Conservation (phyloP, 2,113 vertebrate genomes). For the Scatophagus argus region DNA sequence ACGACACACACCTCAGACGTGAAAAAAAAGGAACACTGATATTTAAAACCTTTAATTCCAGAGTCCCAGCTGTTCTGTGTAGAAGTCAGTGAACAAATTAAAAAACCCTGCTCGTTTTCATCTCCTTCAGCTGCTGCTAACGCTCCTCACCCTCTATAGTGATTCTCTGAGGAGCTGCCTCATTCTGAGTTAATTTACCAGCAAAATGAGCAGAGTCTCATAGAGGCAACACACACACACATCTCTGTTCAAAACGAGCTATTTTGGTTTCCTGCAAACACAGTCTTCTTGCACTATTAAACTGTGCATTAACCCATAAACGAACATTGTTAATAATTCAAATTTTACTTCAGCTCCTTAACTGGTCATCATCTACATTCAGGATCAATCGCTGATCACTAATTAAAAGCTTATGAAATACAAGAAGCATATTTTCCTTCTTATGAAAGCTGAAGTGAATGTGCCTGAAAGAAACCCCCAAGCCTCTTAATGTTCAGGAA, state of each 20-base stretch:
- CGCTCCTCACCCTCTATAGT: slow-evolving; percentile 34
- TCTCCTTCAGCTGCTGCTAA: slow-evolving; percentile 53
- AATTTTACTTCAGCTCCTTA: background rate
- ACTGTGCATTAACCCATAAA: background rate
- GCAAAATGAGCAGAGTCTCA: slow-evolving; percentile 50
- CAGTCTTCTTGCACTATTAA: slow-evolving; percentile 2
- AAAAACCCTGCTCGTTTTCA: slow-evolving; percentile 19
- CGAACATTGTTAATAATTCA: background rate
- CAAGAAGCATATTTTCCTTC: background rate
- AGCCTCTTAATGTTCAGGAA: too few relatives aligned
- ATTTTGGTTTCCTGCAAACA: background rate
- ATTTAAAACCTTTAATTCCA: slow-evolving; percentile 22
- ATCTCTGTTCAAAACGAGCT: background rate
- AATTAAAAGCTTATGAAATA: background rate
- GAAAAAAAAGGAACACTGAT: too few relatives aligned
- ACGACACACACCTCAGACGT: background rate
- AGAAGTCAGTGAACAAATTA: slow-evolving; percentile 59
- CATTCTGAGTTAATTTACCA: slow-evolving; percentile 59
- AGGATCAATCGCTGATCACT: background rate
- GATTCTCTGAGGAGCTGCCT: slow-evolving; percentile 36
- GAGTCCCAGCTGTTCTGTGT: slow-evolving; percentile 40
- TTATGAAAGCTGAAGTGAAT: background rate
- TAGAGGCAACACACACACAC: slow-evolving; percentile 1
- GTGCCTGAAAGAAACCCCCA: too few relatives aligned
- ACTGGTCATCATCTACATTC: background rate